phyloP scores from a whole-genome alignment of 2,888 invertebrate genomes.

The Calameuta pallipes region DNA sequence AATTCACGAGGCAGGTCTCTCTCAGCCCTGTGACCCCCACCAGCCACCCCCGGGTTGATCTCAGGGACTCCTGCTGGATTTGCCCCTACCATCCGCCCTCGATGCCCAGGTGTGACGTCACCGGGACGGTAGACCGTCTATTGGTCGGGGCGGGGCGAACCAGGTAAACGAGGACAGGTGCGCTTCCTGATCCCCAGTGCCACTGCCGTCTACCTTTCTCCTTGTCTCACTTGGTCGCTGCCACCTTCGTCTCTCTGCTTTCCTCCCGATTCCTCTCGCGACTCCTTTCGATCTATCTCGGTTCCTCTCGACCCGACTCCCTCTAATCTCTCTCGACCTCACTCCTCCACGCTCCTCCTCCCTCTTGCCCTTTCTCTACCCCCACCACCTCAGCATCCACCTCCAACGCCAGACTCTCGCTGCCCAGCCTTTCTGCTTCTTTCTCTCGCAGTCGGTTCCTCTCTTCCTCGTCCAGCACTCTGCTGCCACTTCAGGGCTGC shows the following conservation, averaged over 20 bases:
- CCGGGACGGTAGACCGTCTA: slow-evolving; percentile 37
- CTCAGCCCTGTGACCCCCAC: slow-evolving; percentile 67
- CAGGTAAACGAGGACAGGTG: slow-evolving; percentile 59
- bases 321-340: too few species aligned
- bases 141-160: slow-evolving; percentile 61
- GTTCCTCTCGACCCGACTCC: too few species aligned
- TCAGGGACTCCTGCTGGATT: slow-evolving; percentile 23
- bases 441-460: too few species aligned
- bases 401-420: too few species aligned
- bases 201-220: slow-evolving; percentile 14
- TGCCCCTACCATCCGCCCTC: slow-evolving; percentile 37
- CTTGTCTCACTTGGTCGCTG: slow-evolving; percentile 26
- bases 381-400: too few species aligned
- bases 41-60: slow-evolving; percentile 41
- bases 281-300: neutral
- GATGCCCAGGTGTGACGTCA: slow-evolving; percentile 50
- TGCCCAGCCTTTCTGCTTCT: too few species aligned
- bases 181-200: slow-evolving; percentile 32
- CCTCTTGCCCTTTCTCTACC: too few species aligned
- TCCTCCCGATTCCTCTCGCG: slow-evolving; percentile 7
- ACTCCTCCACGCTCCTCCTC: too few species aligned
- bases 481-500: too few species aligned
- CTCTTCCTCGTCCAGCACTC: too few species aligned
- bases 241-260: slow-evolving; percentile 18
- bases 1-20: slow-evolving; percentile 70